Base-by-base conservation (phyloP, 92 coral and sea anemone genomes). In the Zoanthus solanderi region DNA sequence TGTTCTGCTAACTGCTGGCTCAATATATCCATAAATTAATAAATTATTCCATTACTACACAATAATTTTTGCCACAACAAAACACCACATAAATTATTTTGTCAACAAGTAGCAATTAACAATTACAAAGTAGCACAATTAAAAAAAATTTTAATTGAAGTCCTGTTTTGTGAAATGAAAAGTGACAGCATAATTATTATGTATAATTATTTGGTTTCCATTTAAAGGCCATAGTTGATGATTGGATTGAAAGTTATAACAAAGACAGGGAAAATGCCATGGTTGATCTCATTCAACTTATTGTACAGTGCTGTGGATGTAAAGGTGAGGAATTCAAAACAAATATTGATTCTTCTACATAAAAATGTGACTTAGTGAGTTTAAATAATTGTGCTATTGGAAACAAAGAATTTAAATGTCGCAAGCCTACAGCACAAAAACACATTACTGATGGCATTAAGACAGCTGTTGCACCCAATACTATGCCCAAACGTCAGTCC, bases 271-370 rank as follows among this genome's bases (percentile, higher is more conserved):
- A 91, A 78, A 92, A 85, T 4, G 99, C 95, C 71, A 95, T 96
- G 99, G 94, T 96, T 42, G 99, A 96, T 80, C 94, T 96, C 67
- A 91, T 96, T 30, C 98, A 96, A 47, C 90, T 96, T 69, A 88
- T 96, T 88, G 95, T 96, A 29, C 99, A 96, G 87, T 96, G 99
- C 80, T 96, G 99, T 83, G 99, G 99, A 13, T 96, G 99, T 67
- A 95, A 95, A 96, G 99, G 99, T 96, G 6, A 61, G 91, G 34
- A 11, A 18, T 29, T 54, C 60, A 58, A 14, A 12, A 58, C 17
- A 58, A 58, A 58, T 15, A 14, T 58, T 58, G 3, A 12, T 14
- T 14, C n/a, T 15, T 58, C 14, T 15, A 17, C 14, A 2, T 12
- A 58, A 14, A 12, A 14, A 15, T 14, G 17, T 58, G 3, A 10